A percentile compares a stretch with the other conserved stretches of the same genome.
Evolutionary conservation across 2,113 vertebrate species (phyloP).

Genomic region (Sphyrna mokarran): DNA sequence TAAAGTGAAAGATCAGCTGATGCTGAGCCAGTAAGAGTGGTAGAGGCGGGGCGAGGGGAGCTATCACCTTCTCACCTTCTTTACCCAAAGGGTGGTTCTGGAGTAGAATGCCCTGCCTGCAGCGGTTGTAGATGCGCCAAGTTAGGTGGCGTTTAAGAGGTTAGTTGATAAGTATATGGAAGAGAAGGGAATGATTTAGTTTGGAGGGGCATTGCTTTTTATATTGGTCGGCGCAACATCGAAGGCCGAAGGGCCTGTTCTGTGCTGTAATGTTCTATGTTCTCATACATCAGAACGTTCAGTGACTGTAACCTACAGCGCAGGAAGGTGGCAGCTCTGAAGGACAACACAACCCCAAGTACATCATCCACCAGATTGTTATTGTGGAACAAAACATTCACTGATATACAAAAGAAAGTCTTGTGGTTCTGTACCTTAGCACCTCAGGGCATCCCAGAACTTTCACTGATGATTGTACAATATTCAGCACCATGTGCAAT

Average conservation of each 20-base stretch:
- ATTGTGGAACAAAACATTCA: not conserved
- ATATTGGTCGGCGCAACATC: too few relatives aligned
- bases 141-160: too few relatives aligned
- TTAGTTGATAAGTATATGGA: too few relatives aligned
- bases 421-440: not conserved
- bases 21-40: not conserved
- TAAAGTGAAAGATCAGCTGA: not conserved
- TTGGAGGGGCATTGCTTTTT: too few relatives aligned
- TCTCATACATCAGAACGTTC: not conserved
- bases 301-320: not conserved
- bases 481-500: too few relatives aligned
- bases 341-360: not conserved
- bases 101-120: too few relatives aligned
- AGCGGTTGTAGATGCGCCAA: too few relatives aligned
- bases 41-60: not conserved
- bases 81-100: too few relatives aligned
- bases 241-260: too few relatives aligned
- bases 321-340: not conserved
- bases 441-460: not conserved
- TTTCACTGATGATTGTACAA: too few relatives aligned
- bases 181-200: too few relatives aligned
- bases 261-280: too few relatives aligned
- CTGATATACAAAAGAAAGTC: not conserved
- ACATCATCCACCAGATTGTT: not conserved
- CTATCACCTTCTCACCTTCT: slow-evolving; percentile 23